These are phyloP conservation scores for Seira sanloemensis DNA, from an alignment of 2,888 invertebrate genomes.

Conservation along the genomic window DNA sequence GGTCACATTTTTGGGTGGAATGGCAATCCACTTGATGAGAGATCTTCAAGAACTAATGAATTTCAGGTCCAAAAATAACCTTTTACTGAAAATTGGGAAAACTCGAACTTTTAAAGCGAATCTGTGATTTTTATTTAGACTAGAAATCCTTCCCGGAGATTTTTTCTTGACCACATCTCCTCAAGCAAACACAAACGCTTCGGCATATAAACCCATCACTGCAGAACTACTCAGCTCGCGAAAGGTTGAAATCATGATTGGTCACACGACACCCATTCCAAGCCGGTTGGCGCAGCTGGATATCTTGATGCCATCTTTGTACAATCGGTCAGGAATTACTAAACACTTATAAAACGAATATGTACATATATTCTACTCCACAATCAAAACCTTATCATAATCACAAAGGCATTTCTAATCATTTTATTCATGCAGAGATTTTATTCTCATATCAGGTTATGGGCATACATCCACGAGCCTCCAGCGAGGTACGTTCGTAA, in stretches of 20 bases:
- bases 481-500: conserved; percentile 30
- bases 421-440: not conserved
- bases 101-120: not conserved
- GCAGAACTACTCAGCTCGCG: not conserved
- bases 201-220: conserved; percentile 11
- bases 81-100: not conserved
- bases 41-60: conserved; percentile 43
- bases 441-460: conserved; percentile 16
- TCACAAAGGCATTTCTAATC: too few relatives aligned
- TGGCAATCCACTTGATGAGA: conserved; percentile 23
- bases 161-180: not conserved
- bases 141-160: conserved; percentile 35
- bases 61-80: conserved; percentile 23
- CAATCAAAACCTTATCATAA: too few relatives aligned
- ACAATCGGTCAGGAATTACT: conserved; percentile 26
- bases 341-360: too few relatives aligned
- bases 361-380: too few relatives aligned
- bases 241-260: conserved; percentile 40
- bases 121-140: not conserved
- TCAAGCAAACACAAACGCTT: conserved; percentile 14
- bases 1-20: conserved; percentile 18
- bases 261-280: conserved; percentile 37
- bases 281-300: conserved; percentile 1
- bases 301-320: conserved; percentile 31
- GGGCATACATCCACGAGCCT: conserved; percentile 45